These are phyloP conservation scores for Colostygia pectinataria DNA, from an alignment of 2,888 invertebrate genomes.

Conservation along the genomic window DNA sequence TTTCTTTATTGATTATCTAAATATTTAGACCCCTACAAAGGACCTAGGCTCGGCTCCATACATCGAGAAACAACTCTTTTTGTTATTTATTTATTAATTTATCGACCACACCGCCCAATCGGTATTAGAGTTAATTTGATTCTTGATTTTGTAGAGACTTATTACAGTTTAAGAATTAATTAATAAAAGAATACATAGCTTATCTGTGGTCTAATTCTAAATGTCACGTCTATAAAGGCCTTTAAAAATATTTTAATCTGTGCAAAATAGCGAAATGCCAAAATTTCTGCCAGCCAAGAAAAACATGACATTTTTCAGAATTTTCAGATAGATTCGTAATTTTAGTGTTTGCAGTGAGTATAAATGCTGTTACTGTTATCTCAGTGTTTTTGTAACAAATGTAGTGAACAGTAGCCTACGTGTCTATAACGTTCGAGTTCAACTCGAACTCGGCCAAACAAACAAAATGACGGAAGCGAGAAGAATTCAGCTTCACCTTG, in stretches of 20 bases:
- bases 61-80: no score
- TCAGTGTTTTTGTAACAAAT: slow-evolving; percentile 62
- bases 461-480: slow-evolving; percentile 75
- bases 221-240: no score
- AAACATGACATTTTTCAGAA: slow-evolving; percentile 54
- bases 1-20: no score
- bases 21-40: no score
- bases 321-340: slow-evolving; percentile 56
- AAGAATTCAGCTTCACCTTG: slow-evolving; percentile 79
- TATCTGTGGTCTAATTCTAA: background rate
- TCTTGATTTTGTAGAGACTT: no score
- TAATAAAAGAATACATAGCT: no score
- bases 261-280: slow-evolving; percentile 31
- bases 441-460: slow-evolving; percentile 44
- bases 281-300: slow-evolving; percentile 47
- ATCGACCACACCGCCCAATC: no score
- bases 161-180: no score
- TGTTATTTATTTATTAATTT: no score
- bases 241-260: slow-evolving; percentile 8
- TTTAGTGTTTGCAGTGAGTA: slow-evolving; percentile 66
- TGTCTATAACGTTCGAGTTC: slow-evolving; percentile 45
- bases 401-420: slow-evolving; percentile 57
- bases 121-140: no score
- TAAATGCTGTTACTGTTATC: slow-evolving; percentile 60
- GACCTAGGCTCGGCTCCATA: no score